Percentiles rank a stretch among this genome's conserved stretches.
These are phyloP conservation scores for Invenusta paracnida DNA, from an alignment of 2,888 invertebrate species.

Conservation along the genomic window DNA sequence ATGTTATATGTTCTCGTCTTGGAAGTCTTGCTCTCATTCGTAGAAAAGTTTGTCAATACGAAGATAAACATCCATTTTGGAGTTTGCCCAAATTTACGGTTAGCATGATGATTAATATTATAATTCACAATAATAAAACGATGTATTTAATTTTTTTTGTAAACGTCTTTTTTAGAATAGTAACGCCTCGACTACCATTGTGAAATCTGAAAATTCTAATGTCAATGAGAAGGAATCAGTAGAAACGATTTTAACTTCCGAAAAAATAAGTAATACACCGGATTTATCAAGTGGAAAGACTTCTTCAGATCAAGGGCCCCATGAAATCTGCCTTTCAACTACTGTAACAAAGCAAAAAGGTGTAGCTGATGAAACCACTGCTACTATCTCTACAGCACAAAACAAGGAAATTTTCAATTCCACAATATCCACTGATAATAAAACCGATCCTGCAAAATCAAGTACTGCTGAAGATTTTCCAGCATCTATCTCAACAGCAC, in stretches of 20 bases:
- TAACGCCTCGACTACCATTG: not conserved
- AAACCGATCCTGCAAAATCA: not conserved
- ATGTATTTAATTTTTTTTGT: no score
- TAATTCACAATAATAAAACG: no score
- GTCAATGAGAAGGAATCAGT: not conserved
- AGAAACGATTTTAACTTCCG: not conserved
- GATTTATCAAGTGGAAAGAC: not conserved
- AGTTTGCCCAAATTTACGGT: not conserved
- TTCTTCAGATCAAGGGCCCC: not conserved
- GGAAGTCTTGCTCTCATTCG: slow-evolving; percentile 12
- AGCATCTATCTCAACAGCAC: no score
- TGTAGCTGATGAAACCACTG: not conserved
- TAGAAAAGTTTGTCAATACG: not conserved
- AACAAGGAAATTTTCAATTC: not conserved
- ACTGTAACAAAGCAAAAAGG: not conserved
- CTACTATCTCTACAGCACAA: not conserved
- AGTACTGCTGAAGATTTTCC: not conserved
- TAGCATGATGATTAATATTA: not conserved
- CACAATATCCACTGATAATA: not conserved
- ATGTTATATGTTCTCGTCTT: not conserved
- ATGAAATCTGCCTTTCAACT: not conserved
- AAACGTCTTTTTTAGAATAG: no score
- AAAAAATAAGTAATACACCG: not conserved
- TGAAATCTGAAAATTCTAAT: not conserved
- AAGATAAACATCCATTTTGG: not conserved